phyloP scores from a whole-genome alignment of 2,888 invertebrate species.

The Gari tellinella region DNA sequence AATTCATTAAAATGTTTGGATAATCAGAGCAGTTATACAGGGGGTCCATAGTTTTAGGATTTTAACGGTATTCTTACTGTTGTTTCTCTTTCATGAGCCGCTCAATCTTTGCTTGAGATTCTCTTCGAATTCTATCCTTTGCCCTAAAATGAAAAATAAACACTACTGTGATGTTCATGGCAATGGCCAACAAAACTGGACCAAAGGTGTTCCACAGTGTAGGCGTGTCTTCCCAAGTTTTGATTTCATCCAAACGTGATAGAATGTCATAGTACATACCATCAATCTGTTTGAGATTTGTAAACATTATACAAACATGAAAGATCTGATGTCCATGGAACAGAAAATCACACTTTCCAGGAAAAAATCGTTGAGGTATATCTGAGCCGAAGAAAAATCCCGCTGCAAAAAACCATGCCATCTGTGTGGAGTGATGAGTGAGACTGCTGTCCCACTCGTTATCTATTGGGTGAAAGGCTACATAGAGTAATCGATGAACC shows the following conservation, averaged over 20 bases:
- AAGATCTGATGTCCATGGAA: constrained; percentile 84
- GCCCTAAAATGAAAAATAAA: constrained; percentile 68
- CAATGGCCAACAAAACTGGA: constrained; percentile 73
- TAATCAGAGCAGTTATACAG: no score
- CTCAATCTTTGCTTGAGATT: constrained; percentile 15
- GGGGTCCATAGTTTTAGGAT: no score
- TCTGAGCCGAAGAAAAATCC: constrained; percentile 83
- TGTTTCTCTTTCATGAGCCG: no score
- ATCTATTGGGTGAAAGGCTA: constrained; percentile 55
- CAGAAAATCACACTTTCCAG: constrained; percentile 82
- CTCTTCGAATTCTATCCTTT: constrained; percentile 57
- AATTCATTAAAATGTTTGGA: no score
- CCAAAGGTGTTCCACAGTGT: constrained; percentile 79
- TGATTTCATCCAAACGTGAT: constrained; percentile 60
- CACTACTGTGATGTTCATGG: constrained; percentile 72
- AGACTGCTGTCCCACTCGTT: constrained; percentile 76
- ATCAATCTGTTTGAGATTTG: constrained; percentile 80
- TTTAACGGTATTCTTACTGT: no score
- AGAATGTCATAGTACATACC: constrained; percentile 80
- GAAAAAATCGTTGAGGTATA: constrained; percentile 81
- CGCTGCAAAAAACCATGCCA: constrained; percentile 80
- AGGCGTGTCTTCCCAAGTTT: constrained; percentile 69
- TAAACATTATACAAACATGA: constrained; percentile 82
- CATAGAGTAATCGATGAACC: constrained; percentile 73
- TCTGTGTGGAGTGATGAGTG: constrained; percentile 78